Base-by-base conservation (phyloP, 1,140 invertebrate genomes). In the Lysiphlebus fabarum region DNA sequence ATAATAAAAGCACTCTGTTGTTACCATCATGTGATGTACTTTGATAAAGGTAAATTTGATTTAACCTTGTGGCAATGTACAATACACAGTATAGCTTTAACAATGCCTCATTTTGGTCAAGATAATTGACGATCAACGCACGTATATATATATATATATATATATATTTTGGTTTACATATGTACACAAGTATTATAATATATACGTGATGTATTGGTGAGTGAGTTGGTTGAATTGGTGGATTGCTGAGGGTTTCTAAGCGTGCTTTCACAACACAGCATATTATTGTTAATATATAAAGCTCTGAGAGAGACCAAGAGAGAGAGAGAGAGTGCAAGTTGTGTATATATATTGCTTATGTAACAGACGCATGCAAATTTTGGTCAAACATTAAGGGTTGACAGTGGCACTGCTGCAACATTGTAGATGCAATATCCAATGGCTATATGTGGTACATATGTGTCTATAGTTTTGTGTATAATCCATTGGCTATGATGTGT, bases 321-420 rank as follows among this genome's bases (percentile, higher is more conserved):
- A n/a, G 17, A 26, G 17, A 26, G 4, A 2, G 17, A 26, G 17
- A 26, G n/a, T n/a, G n/a, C n/a, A n/a, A n/a, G n/a, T 26, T 26
- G 17, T 26, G 17, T 26, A 26, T 26, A 26, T 26, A 26, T 26
- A 26, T 26, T 26, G 17, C 17, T 26, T 26, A 26, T 1, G 17
- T 66, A 70, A 73, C 71, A 76, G 74, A 76, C 76, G 67, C 74
- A 78, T 78, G 75, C 76, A 78, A 78, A 78, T 77, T 67, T 67
- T 71, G 65, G 54, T 59, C 67, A 77, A 78, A 78, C 73, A 78
- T 70, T 70, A 70, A 63, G 63, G 26, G 67, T 62, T 67, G 66
- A 70, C 70, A 67, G 65, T 69, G 68, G 12, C 69, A 68, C 65
- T 53, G 47, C 38, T 37, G 36, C 14, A 49, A 9, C 33, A 41